Evolutionary conservation across 2,797 vertebrate genomes (phyloP).

Genomic region (Phataginus tricuspis): DNA sequence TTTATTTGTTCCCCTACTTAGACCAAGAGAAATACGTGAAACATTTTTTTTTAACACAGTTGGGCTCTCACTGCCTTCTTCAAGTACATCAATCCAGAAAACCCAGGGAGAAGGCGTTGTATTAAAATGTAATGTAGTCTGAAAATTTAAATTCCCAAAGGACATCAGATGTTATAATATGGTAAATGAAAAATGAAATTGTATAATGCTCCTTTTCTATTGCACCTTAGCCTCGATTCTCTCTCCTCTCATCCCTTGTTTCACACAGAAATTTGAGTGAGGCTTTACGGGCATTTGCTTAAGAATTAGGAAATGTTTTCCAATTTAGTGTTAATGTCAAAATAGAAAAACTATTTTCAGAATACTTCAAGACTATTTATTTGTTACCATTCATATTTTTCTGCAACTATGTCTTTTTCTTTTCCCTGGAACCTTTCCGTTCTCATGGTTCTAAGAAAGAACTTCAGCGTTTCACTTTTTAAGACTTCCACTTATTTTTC

Average conservation of each 20-base stretch:
- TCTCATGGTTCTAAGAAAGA: constrained; percentile 27
- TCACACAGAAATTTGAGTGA: neutral
- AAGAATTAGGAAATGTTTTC: neutral
- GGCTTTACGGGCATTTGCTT: neutral
- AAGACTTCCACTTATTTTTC: constrained; percentile 34
- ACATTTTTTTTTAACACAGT: neutral
- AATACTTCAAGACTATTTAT: constrained; percentile 19
- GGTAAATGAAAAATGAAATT: neutral
- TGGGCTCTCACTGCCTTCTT: neutral
- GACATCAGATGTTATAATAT: neutral
- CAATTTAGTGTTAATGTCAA: constrained; percentile 32
- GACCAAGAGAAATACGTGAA: neutral
- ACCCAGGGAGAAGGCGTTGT: neutral
- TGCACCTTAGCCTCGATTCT: neutral
- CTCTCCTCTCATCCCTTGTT: neutral
- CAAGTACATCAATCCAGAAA: neutral
- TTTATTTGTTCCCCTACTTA: neutral
- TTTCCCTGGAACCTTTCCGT: neutral
- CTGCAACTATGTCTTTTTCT: neutral
- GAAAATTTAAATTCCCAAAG: constrained; percentile 14
- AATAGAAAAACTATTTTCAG: constrained; percentile 41
- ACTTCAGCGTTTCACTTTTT: neutral
- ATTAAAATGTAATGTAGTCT: neutral
- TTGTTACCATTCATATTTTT: constrained; percentile 54
- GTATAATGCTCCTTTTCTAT: neutral